These are phyloP conservation scores for Rhinoptilus africanus DNA, from an alignment of 2,113 vertebrate genomes.

Conservation along the genomic window DNA sequence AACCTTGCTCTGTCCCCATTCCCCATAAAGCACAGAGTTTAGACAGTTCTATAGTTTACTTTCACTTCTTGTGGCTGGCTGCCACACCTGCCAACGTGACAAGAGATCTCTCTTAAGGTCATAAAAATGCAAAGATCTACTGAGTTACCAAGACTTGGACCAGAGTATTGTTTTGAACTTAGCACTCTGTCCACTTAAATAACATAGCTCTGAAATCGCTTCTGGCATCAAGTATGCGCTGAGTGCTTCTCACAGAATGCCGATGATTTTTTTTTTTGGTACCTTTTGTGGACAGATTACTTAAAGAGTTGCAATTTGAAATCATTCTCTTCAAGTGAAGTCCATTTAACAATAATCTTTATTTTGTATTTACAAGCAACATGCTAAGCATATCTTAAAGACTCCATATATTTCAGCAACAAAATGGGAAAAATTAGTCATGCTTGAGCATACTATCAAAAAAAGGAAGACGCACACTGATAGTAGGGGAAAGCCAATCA, in stretches of 20 bases:
- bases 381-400: not conserved
- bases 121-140: not conserved
- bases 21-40: not conserved
- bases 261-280: not conserved
- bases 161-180: not conserved
- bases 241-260: not conserved
- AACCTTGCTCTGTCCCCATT: not conserved
- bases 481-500: not conserved
- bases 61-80: not conserved
- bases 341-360: not conserved
- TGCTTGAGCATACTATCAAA: not conserved
- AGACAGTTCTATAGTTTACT: not conserved
- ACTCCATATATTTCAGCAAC: not conserved
- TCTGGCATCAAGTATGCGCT: accelerated
- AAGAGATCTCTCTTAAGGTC: not conserved
- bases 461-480: not conserved
- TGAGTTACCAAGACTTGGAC: not conserved
- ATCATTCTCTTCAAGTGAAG: not conserved
- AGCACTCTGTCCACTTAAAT: not conserved
- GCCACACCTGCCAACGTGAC: not conserved
- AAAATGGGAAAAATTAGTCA: not conserved
- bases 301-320: not conserved
- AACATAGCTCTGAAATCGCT: not conserved
- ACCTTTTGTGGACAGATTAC: not conserved
- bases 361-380: not conserved